Conservation (phyloP, 1,140 invertebrate species). For the Hydropsyche tenuis region DNA sequence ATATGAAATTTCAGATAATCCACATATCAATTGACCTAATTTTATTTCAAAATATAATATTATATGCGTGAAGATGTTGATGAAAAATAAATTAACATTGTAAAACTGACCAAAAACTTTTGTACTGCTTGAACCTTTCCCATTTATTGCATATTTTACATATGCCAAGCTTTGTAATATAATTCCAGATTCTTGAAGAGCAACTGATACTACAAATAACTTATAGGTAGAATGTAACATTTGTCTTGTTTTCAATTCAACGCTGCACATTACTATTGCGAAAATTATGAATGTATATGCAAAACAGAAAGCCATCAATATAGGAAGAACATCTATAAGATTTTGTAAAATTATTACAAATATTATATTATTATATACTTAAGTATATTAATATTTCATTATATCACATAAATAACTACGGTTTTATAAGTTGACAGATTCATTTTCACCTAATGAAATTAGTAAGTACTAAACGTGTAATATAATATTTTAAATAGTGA, state of each 20-base stretch:
- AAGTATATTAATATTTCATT: not conserved
- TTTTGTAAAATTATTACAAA: no score
- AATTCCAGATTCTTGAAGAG: conserved; percentile 70
- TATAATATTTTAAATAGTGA: no score
- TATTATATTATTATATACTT: not conserved
- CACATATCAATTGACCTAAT: conserved; percentile 74
- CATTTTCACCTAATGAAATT: no score
- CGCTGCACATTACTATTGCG: conserved; percentile 69
- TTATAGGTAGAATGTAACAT: conserved; percentile 89
- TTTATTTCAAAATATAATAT: not conserved
- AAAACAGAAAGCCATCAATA: conserved; percentile 69
- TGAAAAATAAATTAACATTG: not conserved
- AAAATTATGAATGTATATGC: conserved; percentile 71
- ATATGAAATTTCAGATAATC: conserved; percentile 75
- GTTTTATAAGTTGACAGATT: no score
- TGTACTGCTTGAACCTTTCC: conserved; percentile 64
- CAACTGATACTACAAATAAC: conserved; percentile 77
- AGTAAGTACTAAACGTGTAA: no score
- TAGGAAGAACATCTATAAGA: conserved; percentile 80
- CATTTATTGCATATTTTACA: conserved; percentile 74
- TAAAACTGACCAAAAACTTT: conserved; percentile 67
- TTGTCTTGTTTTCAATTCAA: conserved; percentile 76
- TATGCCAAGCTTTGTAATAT: conserved; percentile 71
- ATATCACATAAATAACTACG: not conserved
- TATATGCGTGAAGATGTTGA: no score